Base-by-base conservation (phyloP, 2,888 invertebrate genomes). In the Nysson spinosus region DNA sequence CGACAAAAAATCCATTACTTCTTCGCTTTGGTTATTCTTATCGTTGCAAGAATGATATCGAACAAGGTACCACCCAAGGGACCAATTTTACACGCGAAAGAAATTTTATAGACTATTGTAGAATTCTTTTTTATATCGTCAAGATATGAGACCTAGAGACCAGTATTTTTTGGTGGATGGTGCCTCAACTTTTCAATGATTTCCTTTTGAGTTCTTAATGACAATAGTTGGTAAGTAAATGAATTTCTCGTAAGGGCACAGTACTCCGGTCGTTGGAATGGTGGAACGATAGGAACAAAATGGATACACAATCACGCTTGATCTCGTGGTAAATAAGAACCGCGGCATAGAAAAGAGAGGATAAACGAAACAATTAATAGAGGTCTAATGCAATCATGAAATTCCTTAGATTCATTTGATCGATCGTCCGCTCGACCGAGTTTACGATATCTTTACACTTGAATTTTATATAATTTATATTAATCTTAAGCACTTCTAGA, bases 281-380 rank as follows among this genome's bases (percentile, higher is more conserved):
- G 44, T 62, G 69, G 54, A 22, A 35, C 54, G 40, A 22, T 34
- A 34, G 49, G 46, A 50, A 9, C 12, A 24, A 39, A 26, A 30
- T 44, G 67, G 12, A 19, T 50, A 28, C 14, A 32, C 37, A 46
- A 50, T 72, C 64, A 56, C 62, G 75, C 75, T 75, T 75, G 75
- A 75, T 75, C 72, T 75, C 75, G 58, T 67, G 66, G 43, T 39
- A 60, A 22, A 42, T 42, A 56, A 50, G 62, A 50, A 65, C 39
- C 58, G 63, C 17, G 57, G 46, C 26, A 56, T 32, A 22, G 49
- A 54, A 9, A 4, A 16, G 4, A 39, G 20, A 20, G 20, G 20
- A 50, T 39, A 22, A 26, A 11, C 20, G 12, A 17, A 12, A 26
- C 34, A 42, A 12, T 30, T 43, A 40, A 39, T n/a, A 6, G n/a